Evolutionary conservation across 2,888 invertebrate species (phyloP), one percentile per base, ranked within the genome.

Genomic region (Beris morrisii): DNA sequence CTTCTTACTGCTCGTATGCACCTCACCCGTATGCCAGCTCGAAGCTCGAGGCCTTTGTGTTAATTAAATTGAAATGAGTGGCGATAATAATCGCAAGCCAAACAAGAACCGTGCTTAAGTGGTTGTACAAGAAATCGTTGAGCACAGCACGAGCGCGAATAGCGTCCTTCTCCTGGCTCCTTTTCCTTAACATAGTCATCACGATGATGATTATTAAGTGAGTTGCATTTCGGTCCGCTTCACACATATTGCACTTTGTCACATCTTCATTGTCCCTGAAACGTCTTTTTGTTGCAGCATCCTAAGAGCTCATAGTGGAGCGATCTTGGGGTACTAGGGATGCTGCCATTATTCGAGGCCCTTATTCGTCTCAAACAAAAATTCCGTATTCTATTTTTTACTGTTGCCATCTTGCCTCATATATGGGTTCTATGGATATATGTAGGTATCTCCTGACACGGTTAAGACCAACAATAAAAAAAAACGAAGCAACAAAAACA

Each of bases 101-200:
- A 69, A 69, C 64, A 69, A 64, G 69, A 69, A 66, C 61, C 69
- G 69, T 69, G 69, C 69, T 64, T 66, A 69, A 69, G 69, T 69
- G 69, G 38, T 69, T 69, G 61, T 69, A 64, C 69, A 66, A 59
- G 59, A 64, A 69, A 69, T 66, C 66, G 59, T 66, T 63, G 66
- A 68, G 64, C 38, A 58, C 56, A 55, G 68, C 65, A 61, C 45
- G 68, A 56, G 61, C 63, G 53, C 54, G 46, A 7, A 43, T 30
- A 52, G 13, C 43, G 44, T 15, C 38, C 48, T 59, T n/a, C 52
- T 43, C 48, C 48, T 11, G 15, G 13, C 50, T 50, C 61, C 50
- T 61, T 50, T 43, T 52, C 43, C 50, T 61, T 22, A 61, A 15
- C 61, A 58, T 58, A 52, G 50, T 61, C 61, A 59, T 59, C 58